Percentiles rank a stretch among this genome's conserved stretches.
Evolutionary conservation across 2,113 vertebrate genomes (phyloP).

Genomic region (Rostratula benghalensis): DNA sequence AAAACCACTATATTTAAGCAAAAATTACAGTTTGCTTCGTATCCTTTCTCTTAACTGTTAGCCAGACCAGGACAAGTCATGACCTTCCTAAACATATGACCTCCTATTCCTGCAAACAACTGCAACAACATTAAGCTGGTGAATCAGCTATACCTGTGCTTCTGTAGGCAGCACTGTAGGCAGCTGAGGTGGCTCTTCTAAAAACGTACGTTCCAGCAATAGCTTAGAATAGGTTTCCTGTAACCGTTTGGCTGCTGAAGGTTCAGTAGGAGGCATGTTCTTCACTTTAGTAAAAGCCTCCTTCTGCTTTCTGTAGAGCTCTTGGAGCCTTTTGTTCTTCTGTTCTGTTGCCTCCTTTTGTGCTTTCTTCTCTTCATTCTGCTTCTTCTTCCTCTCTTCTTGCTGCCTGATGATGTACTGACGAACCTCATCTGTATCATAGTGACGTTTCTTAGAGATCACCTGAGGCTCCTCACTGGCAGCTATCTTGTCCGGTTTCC

Average conservation of each 20-base stretch:
- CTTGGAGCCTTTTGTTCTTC: conserved; percentile 88
- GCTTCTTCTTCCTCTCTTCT: conserved; percentile 88
- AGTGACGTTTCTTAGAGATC: conserved; percentile 87
- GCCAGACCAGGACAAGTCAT: neutral
- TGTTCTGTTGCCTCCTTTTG: conserved; percentile 85
- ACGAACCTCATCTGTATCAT: conserved; percentile 89
- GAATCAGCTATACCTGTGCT: conserved; percentile 69
- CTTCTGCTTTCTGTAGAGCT: conserved; percentile 92
- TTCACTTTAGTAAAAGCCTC: conserved; percentile 76
- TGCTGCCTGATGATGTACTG: conserved; percentile 91
- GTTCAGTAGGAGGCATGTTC: conserved; percentile 55
- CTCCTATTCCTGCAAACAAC: conserved; percentile 3
- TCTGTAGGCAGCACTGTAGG: conserved; percentile 46
- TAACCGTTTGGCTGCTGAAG: conserved; percentile 70
- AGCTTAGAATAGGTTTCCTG: conserved; percentile 89
- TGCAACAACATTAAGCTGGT: neutral
- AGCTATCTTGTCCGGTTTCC: conserved; percentile 73
- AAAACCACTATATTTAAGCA: neutral
- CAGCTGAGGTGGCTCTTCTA: conserved; percentile 72
- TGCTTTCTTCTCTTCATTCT: conserved; percentile 87
- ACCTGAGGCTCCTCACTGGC: conserved; percentile 77
- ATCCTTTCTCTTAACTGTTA: neutral
- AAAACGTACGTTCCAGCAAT: conserved; percentile 77
- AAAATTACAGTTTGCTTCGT: neutral
- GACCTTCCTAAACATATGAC: neutral